Base-by-base conservation (phyloP, 2,888 invertebrate species). In the Atrina japonica region DNA sequence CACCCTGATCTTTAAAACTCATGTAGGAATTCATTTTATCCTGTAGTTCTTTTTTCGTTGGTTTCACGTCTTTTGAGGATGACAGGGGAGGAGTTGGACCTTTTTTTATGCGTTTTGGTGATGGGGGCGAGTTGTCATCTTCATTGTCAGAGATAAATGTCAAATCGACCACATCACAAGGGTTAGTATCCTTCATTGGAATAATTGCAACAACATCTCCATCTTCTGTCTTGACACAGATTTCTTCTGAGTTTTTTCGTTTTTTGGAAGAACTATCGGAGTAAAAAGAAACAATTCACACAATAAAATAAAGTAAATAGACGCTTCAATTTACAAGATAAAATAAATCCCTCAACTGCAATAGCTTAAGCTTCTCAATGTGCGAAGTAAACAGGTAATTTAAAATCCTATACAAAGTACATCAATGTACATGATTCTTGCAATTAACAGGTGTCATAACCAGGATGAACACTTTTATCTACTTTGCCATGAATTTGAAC, bases 141-240 rank as follows among this genome's bases (percentile, higher is more conserved):
- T 61, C 66, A 29, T 69, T 61, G 27, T 72, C 68, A 6, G 65
- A 55, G 30, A 70, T 66, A 16, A 64, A 14, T 9, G 66, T 70
- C 23, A 67, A 40, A 55, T 70, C 67, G n/a, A 73, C 73, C 3
- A 71, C 52, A 29, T 68, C 52, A 7, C 53, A 53, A 2, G 47
- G 52, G 11, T 60, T 69, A 9, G 66, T 60, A 16, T 59, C 35
- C 5, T 43, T 41, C 47, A 76, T 71, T 14, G 56, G 58, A 25
- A 72, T 77, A 25, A 83, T 76, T 16, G 77, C 70, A 5, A 85
- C 63, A 49, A 75, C 64, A 23, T 80, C 80, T 6, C 84, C 85
- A 59, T 79, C 83, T 50, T 85, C 86, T 29, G 82, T 85, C 64
- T 84, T 84, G 3, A 86, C 58, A 43, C 63, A 60, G 18, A 72